These are phyloP conservation scores for Drosophila busckii DNA, from an alignment of 1,140 invertebrate genomes.

Conservation along the genomic window DNA sequence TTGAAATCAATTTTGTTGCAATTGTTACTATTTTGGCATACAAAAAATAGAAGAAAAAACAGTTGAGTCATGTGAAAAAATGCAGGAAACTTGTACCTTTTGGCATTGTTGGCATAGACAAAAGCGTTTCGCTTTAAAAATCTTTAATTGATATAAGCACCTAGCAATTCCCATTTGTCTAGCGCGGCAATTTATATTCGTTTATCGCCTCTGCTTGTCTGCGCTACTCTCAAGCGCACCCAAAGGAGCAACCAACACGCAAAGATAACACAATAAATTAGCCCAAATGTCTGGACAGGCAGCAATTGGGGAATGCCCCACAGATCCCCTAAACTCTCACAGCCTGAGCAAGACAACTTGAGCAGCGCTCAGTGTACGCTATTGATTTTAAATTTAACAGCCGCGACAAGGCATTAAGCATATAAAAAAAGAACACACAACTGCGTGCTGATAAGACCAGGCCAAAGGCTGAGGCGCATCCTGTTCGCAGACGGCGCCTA, in stretches of 20 bases:
- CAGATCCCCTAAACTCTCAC: constrained; percentile 7
- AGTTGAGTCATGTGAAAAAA: constrained; percentile 41
- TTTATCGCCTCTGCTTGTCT: constrained; percentile 29
- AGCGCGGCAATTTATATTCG: constrained; percentile 33
- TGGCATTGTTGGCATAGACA: constrained; percentile 16
- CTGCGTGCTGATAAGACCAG: constrained; percentile 31
- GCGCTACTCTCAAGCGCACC: constrained; percentile 26
- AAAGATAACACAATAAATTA: constrained; percentile 53
- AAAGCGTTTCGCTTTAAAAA: constrained; percentile 23
- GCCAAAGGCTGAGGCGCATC: constrained; percentile 25
- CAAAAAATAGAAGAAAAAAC: no score
- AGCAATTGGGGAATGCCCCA: constrained; percentile 34
- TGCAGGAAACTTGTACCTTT: constrained; percentile 1
- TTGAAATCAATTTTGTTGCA: no score
- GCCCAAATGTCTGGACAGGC: constrained; percentile 39
- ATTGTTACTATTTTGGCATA: no score
- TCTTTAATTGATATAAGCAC: constrained; percentile 30
- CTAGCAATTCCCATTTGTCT: constrained; percentile 18
- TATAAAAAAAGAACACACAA: not conserved
- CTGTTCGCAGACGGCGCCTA: constrained; percentile 17
- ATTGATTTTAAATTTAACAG: constrained; percentile 47
- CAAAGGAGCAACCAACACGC: constrained; percentile 18
- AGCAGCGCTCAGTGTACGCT: not conserved
- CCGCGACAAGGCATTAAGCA: constrained; percentile 12
- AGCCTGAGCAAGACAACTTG: not conserved